Base-by-base conservation (phyloP, 1,140 invertebrate genomes). In the Neodiprion virginianus region DNA sequence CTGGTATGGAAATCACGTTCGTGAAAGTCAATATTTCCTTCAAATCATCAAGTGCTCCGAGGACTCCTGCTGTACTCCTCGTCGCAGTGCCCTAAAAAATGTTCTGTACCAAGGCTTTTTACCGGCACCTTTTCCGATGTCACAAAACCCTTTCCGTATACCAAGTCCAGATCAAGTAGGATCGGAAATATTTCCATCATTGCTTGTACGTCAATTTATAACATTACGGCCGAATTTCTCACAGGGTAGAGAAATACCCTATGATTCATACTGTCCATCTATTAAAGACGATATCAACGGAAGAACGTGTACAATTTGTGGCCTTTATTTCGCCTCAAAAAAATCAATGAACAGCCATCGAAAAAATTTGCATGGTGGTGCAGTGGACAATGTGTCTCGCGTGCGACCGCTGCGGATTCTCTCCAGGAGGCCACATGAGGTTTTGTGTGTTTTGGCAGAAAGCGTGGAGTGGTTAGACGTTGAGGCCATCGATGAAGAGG, bases 31-130 rank as follows among this genome's bases (percentile, higher is more conserved):
- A 53, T 53, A 53, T 53, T 53, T 53, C 50, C 50, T 74, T 48
- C 72, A 75, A 69, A 72, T 76, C 17, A 14, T 50, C 7, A 78
- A 76, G 65, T 75, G 77, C 50, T 11, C 48, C 14, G 71, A 76
- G 28, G 7, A 7, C 2, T 23, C 49, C 7, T 78, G 71, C 50
- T 78, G 71, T 47, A 48, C 7, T 14, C 12, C 7, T 11, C 70
- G 11, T 10, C 1, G 48, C 67, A 66, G 72, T 53, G 50, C 10
- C 1, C 50, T 53, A 53, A 10, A 14, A 53, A 11, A 10, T 53
- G 50, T 53, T 11, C 1, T 53, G 14, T 11, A 10, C 14, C 10
- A 53, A 11, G 50, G 50, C 50, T 53, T 53, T 14, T 14, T 53
- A 10, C 50, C 50, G 14, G 10, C 50, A 53, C 1, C 50, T 1